Evolutionary conservation across 2,113 vertebrate species (phyloP), one percentile per base, ranked within the genome.

Genomic region (Atlantisia rogersi): DNA sequence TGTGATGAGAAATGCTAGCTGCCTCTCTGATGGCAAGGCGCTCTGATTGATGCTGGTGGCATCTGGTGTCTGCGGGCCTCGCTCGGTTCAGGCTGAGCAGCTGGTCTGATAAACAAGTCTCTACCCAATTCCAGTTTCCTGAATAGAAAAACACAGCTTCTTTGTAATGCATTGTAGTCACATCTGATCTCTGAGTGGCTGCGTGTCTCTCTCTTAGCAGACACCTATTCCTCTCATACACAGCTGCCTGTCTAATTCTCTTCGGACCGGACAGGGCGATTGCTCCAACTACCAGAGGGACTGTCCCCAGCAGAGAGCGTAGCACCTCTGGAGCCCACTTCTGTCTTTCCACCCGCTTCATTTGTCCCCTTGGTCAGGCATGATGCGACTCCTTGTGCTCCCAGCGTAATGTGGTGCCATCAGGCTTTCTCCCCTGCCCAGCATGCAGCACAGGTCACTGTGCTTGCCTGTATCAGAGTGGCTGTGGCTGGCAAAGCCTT

Each of bases 71-170:
- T 78, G 0, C 28, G 16, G 91, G 91, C 91, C 86, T 91, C 18
- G 0, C 91, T 92, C 2, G 0, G 53, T 88, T 86, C 0, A 5
- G 89, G 81, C 91, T 79, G 91, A 96, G 93, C 96, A 97, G 96
- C 93, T 97, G 95, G 69, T 75, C 96, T 87, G 81, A 95, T 83
- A 95, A 97, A 96, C 95, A 97, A 92, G 95, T 97, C 94, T 94
- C 86, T 94, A 94, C 91, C 93, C 86, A 82, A 84, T 95, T 94
- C 91, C 89, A 92, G 94, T 85, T 95, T 94, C 81, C 93, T 95
- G 95, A 96, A 95, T 96, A 89, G 94, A 95, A 97, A 96, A 97
- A 95, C 89, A 95, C 91, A 94, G 94, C 91, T 95, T 92, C 93
- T 96, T 97, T 97, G 93, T 96, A 90, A 68, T 89, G 89, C 65